These are phyloP conservation scores for Phyllostomus discolor DNA, from an alignment of 2,113 vertebrate genomes.

Conservation along the genomic window DNA sequence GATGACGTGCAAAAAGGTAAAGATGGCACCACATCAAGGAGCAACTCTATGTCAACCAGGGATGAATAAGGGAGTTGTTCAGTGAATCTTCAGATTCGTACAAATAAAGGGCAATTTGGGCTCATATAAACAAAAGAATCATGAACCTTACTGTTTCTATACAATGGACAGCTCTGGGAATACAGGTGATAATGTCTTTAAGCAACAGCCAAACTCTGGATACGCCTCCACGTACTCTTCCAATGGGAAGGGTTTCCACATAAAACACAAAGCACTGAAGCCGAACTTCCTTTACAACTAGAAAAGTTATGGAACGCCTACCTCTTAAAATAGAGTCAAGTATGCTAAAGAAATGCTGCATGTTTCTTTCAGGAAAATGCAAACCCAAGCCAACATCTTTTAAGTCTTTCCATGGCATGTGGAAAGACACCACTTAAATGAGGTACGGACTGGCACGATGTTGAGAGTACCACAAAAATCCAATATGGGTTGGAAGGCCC, in stretches of 20 bases:
- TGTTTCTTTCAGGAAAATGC: constrained; percentile 17
- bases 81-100: not conserved
- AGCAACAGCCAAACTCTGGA: not conserved
- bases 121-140: constrained; percentile 24
- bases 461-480: not conserved
- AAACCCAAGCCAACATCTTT: not conserved
- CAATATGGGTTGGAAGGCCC: not conserved
- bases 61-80: constrained; percentile 7
- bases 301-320: not conserved
- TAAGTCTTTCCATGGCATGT: not conserved
- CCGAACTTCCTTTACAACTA: not conserved
- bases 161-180: not conserved
- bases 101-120: not conserved
- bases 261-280: not conserved
- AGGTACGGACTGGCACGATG: not conserved
- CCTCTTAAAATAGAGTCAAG: not conserved
- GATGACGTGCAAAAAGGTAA: not conserved
- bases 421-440: constrained; percentile 12
- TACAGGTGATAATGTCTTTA: constrained; percentile 16
- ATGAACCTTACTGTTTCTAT: not conserved
- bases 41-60: not conserved
- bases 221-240: not conserved
- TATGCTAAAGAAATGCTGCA: not conserved
- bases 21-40: not conserved
- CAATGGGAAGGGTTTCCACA: not conserved